These are phyloP conservation scores for Pyralis farinalis DNA, from an alignment of 2,888 invertebrate genomes.

Conservation along the genomic window DNA sequence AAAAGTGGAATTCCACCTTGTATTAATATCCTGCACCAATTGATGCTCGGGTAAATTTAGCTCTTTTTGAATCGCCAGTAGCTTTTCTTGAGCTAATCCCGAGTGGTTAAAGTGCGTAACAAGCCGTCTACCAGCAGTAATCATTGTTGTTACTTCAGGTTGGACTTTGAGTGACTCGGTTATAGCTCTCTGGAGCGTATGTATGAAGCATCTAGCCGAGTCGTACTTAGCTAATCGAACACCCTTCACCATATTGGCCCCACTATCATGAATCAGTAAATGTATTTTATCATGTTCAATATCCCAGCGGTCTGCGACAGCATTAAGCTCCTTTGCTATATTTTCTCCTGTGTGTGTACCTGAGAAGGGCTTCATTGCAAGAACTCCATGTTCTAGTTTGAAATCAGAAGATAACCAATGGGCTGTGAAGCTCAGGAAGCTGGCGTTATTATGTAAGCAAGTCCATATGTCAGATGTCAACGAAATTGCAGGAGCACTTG, in stretches of 20 bases:
- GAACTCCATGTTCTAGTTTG: conserved; percentile 17
- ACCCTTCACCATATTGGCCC: conserved; percentile 30
- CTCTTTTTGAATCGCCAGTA: conserved; percentile 26
- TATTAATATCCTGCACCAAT: conserved; percentile 24
- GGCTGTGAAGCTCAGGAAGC: conserved; percentile 21
- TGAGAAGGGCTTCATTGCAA: conserved; percentile 18
- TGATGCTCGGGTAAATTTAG: conserved; percentile 28
- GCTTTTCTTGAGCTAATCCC: conserved; percentile 22
- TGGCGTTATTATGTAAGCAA: conserved; percentile 17
- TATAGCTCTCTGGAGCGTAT: conserved; percentile 26
- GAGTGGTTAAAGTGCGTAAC: conserved; percentile 35
- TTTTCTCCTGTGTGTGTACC: not conserved
- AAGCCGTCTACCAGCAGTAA: conserved; percentile 28
- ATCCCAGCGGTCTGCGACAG: conserved; percentile 22
- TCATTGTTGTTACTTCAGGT: conserved; percentile 22
- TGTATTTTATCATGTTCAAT: conserved; percentile 30
- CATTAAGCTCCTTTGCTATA: not conserved
- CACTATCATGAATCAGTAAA: conserved; percentile 29
- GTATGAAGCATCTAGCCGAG: conserved; percentile 30
- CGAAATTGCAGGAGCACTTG: conserved; percentile 17
- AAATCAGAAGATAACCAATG: conserved; percentile 13
- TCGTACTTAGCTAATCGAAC: conserved; percentile 23
- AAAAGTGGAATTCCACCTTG: conserved; percentile 20
- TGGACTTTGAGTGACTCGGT: conserved; percentile 28
- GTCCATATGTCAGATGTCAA: conserved; percentile 26